Evolutionary conservation across 30 jellyfish, hydroid and myxozoan species (phyloP), one percentile per base, ranked within the genome.

Genomic region (Hydractinia symbiolongicarpus): DNA sequence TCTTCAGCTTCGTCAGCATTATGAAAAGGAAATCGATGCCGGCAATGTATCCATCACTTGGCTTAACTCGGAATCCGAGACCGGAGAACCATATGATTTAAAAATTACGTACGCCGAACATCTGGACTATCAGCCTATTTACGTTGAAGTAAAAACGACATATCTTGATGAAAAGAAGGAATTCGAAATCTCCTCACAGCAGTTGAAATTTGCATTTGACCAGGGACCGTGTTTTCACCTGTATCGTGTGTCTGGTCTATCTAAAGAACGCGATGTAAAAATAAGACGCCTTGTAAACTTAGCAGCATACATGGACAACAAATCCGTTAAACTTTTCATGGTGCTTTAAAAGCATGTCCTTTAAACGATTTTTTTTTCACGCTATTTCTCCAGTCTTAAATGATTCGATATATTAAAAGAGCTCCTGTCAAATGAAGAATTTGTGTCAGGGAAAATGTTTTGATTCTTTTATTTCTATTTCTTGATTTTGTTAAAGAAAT

Each of bases 131-230:
- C 54, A 72, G 13, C 66, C 73, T 13, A 64, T 64, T 9, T 90
- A 9, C 79, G 66, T 90, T 21, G 97, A 90, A 86, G 97, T 90
- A 55, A 90, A 90, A 61, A 20, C 96, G 8, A 85, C 95, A n/a
- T 73, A 64, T 9, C 21, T 53, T 7, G 72, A 50, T 8, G 83
- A 72, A 53, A 79, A 85, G 44, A 85, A 86, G 53, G 83, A 82
- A 6, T 90, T 90, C 64, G 96, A 90, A 66, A 90, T 90, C 56
- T 90, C 97, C 53, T 56, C 89, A 1, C 72, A 78, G 6, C 94
- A 90, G 74, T 74, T 90, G 5, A 54, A 75, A 50, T 79, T 60
- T 68, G 97, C 97, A 0, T 77, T 79, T 40, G 72, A 86, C 4
- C 64, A 77, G n/a, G 83, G 83, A n/a, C 86, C 81, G 53, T 14